These are phyloP conservation scores for Nematostella vectensis DNA, from an alignment of 92 coral and sea anemone genomes.

Conservation along the genomic window DNA sequence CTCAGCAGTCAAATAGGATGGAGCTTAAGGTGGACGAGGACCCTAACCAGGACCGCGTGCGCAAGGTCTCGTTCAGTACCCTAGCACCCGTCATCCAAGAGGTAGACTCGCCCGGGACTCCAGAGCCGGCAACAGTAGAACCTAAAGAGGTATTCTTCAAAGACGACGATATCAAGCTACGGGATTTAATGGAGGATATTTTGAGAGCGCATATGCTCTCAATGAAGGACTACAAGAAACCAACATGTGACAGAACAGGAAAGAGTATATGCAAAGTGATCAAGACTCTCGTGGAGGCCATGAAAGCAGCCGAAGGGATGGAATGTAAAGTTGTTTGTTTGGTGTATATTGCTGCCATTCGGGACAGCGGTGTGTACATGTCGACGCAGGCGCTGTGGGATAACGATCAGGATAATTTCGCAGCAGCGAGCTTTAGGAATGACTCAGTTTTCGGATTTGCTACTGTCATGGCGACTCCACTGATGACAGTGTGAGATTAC, in stretches of 20 bases:
- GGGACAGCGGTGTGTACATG: slow-evolving; percentile 66
- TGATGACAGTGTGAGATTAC: too few relatives aligned
- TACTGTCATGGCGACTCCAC: slow-evolving; percentile 39
- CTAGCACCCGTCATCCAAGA: slow-evolving; percentile 20
- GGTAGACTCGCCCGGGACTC: neutral
- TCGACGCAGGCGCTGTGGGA: slow-evolving; percentile 76
- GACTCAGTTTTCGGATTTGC: slow-evolving; percentile 71
- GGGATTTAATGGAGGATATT: slow-evolving; percentile 55
- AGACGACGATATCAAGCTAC: slow-evolving; percentile 69
- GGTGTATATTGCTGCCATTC: slow-evolving; percentile 64
- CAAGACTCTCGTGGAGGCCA: slow-evolving; percentile 57
- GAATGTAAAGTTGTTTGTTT: slow-evolving; percentile 58
- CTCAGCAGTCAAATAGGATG: neutral
- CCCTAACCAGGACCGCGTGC: slow-evolving; percentile 2
- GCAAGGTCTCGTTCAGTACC: slow-evolving; percentile 28
- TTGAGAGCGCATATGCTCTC: slow-evolving; percentile 65
- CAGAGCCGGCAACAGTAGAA: slow-evolving; percentile 10
- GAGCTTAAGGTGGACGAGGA: slow-evolving; percentile 8
- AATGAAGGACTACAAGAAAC: slow-evolving; percentile 52
- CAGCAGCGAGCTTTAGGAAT: slow-evolving; percentile 69
- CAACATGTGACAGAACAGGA: slow-evolving; percentile 74
- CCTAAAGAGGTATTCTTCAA: slow-evolving; percentile 54
- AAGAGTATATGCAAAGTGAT: slow-evolving; percentile 57
- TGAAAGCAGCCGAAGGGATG: slow-evolving; percentile 51
- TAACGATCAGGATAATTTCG: slow-evolving; percentile 66